A percentile compares a stretch with the other conserved stretches of the same genome.
phyloP scores from a whole-genome alignment of 2,888 invertebrate species.

The Eucera pruinosa region DNA sequence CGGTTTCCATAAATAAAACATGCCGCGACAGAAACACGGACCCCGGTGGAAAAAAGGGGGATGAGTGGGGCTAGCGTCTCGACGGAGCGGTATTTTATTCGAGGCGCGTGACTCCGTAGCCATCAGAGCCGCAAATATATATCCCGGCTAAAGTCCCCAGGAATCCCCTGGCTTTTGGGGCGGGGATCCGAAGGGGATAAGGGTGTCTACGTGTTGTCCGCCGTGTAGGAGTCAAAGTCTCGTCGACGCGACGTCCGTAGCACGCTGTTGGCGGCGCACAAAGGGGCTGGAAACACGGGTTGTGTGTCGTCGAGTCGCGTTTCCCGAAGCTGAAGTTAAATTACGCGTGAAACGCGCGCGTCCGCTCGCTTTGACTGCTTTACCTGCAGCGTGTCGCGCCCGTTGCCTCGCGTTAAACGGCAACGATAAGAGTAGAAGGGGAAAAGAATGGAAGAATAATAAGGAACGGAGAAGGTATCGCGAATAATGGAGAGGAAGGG shows the following conservation, averaged over 20 bases:
- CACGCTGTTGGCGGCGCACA: neutral
- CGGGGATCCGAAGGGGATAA: neutral
- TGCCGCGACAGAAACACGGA: neutral
- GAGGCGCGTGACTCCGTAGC: conserved; percentile 22
- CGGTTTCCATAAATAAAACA: conserved; percentile 11
- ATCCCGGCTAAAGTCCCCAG: conserved; percentile 18
- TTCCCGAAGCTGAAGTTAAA: conserved; percentile 24
- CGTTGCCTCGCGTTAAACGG: conserved; percentile 9
- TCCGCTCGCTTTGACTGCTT: conserved; percentile 35
- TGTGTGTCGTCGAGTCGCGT: neutral
- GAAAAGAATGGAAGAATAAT: neutral
- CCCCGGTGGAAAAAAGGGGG: neutral
- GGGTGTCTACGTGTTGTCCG: conserved; percentile 13
- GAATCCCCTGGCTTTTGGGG: conserved; percentile 18
- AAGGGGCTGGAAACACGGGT: neutral
- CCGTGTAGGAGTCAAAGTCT: conserved; percentile 14
- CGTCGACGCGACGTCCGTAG: conserved; percentile 24
- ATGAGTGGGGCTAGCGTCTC: neutral
- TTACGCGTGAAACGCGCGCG: conserved; percentile 42
- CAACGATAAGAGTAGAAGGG: too few relatives aligned
- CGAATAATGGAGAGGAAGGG: neutral
- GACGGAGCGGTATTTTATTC: conserved; percentile 29
- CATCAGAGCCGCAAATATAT: conserved; percentile 10
- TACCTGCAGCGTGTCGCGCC: neutral
- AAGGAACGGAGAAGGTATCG: too few relatives aligned